Evolutionary conservation across 2,113 vertebrate species (phyloP).

Genomic region (Triplophysa dalaica): DNA sequence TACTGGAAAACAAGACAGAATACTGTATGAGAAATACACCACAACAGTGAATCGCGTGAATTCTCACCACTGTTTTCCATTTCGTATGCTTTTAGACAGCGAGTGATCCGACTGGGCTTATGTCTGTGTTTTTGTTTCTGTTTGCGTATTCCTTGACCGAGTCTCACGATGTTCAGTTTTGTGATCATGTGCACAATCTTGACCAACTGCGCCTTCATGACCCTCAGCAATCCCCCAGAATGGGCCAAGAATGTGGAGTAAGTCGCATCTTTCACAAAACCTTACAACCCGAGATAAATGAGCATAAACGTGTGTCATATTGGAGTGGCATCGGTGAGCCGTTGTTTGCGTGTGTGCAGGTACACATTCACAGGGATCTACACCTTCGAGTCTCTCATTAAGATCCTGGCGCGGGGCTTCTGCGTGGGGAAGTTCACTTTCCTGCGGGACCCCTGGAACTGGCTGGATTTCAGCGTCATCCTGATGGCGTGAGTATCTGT

Average conservation of each 20-base stretch:
- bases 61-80: neutral
- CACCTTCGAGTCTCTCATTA: slow-evolving; percentile 97
- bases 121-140: slow-evolving; percentile 8
- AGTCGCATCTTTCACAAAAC: slow-evolving; percentile 66
- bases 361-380: slow-evolving; percentile 99
- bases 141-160: slow-evolving; percentile 80
- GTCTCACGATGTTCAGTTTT: slow-evolving; percentile 92
- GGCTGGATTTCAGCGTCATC: slow-evolving; percentile 98
- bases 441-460: slow-evolving; percentile 97
- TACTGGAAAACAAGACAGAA: too few relatives aligned
- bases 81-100: too few relatives aligned
- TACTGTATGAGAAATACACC: too few relatives aligned
- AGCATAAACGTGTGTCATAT: too few relatives aligned
- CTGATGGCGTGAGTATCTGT: slow-evolving; percentile 93
- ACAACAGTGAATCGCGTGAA: neutral
- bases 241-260: slow-evolving; percentile 99
- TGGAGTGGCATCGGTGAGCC: neutral
- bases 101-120: neutral
- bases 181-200: slow-evolving; percentile 99
- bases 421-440: slow-evolving; percentile 97
- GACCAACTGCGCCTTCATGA: slow-evolving; percentile 99
- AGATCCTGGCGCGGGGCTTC: slow-evolving; percentile 98
- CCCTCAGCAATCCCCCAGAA: slow-evolving; percentile 91
- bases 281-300: too few relatives aligned
- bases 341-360: slow-evolving; percentile 70